Evolutionary conservation across 1,140 invertebrate species (phyloP), one percentile per base, ranked within the genome.

Genomic region (Galleria mellonella): DNA sequence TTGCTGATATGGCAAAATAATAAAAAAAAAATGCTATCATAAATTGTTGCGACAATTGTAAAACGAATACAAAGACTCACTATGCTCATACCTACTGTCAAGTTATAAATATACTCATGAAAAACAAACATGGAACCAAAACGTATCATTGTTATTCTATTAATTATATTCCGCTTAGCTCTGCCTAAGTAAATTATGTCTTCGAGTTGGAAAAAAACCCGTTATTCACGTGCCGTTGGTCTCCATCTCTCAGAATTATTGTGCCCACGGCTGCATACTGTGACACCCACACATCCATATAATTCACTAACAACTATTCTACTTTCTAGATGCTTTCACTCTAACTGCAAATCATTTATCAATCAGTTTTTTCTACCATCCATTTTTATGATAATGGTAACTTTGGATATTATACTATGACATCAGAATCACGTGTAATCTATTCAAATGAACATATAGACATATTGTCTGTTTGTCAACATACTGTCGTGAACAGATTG

Each of bases 151-250:
- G 17, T 23, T 23, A 23, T 23, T 23, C 17, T 3, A 23, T 23
- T 23, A 23, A 23, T 23, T 23, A 3, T 23, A 23, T 23, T 23
- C 17, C n/a, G n/a, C n/a, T n/a, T 23, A 23, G 17, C 17, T 23
- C 17, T 23, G 17, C 17, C 17, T 23, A 23, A 23, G 17, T 23
- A 23, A 23, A 23, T 36, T 35, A 41, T 45, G 51, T 65, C 44
- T 65, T 55, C 57, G 55, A 62, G 62, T 64, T 64, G 62, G 58
- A 58, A n/a, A 60, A 42, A 47, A 62, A 62, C 52, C 67, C 71
- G 71, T 77, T 77, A 74, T 51, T 70, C 59, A 68, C 38, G 43
- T 27, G 47, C 50, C 49, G 55, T 53, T 47, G 17, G 33, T 40
- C 37, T 17, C n/a, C 0, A 13, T 9, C 15, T 23, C 32, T 12